Conservation (phyloP, 2,113 vertebrate species). For the Lycaon pictus region DNA sequence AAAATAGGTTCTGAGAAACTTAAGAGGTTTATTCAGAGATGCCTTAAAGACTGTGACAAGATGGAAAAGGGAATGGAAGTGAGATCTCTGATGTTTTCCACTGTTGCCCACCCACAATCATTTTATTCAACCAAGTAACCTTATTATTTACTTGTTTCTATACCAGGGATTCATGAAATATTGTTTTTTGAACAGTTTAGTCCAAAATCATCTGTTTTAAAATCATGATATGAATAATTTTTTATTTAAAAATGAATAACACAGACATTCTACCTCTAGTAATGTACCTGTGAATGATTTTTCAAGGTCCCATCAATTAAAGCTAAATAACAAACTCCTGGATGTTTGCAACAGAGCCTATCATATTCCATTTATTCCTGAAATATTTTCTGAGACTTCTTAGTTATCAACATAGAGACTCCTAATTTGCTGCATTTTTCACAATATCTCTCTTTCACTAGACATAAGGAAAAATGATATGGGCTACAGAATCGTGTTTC, state of each 20-base stretch:
- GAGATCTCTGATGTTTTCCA: not conserved
- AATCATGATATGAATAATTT: not conserved
- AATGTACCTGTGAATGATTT: not conserved
- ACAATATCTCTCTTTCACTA: not conserved
- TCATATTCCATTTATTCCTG: not conserved
- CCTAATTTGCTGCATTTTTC: not conserved
- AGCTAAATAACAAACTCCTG: not conserved
- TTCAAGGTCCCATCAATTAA: not conserved
- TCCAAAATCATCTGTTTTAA: not conserved
- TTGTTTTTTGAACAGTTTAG: not conserved
- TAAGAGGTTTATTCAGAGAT: not conserved
- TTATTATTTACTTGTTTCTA: not conserved
- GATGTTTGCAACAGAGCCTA: not conserved
- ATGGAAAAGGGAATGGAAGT: not conserved
- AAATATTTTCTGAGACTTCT: not conserved
- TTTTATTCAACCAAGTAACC: not conserved
- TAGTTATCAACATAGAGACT: not conserved
- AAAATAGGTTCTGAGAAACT: not conserved
- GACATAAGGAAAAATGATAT: not conserved
- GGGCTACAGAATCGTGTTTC: not conserved
- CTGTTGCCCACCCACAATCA: too few species aligned
- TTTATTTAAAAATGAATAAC: not conserved
- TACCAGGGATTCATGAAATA: not conserved
- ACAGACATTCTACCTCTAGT: not conserved
- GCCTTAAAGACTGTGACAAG: not conserved